Evolutionary conservation across 2,113 vertebrate genomes (phyloP).

Genomic region (Saguinus imperator): DNA sequence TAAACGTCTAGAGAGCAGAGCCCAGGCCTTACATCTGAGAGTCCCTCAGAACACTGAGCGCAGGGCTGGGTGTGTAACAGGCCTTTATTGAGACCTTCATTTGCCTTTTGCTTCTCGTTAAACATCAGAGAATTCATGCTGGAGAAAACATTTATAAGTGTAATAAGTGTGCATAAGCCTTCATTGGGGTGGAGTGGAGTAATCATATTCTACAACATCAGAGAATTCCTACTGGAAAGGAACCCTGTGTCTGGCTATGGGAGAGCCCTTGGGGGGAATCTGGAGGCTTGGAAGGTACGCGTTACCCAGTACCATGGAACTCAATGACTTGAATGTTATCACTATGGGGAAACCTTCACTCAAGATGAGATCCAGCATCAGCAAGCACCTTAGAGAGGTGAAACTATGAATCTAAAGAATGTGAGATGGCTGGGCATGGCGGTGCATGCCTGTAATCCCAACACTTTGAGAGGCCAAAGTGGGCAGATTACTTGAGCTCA

Average conservation of each 20-base stretch:
- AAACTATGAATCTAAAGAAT: neutral
- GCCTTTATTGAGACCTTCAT: neutral
- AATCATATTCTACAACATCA: neutral
- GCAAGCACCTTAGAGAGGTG: neutral
- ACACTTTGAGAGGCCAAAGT: neutral
- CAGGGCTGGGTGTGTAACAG: neutral
- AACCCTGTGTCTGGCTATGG: neutral
- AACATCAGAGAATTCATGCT: conserved; percentile 9
- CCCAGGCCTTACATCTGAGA: neutral
- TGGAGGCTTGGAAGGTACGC: neutral
- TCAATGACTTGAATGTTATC: neutral
- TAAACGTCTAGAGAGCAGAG: neutral
- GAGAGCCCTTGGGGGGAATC: neutral
- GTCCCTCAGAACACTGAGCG: neutral
- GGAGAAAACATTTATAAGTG: neutral
- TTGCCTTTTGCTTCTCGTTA: conserved; percentile 25
- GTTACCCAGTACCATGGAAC: neutral
- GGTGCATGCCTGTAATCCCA: neutral
- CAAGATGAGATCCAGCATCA: neutral
- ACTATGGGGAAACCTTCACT: neutral
- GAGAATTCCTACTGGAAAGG: conserved; percentile 48
- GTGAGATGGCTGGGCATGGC: too few relatives aligned
- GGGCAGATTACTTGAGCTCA: neutral
- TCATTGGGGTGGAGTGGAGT: conserved; percentile 44
- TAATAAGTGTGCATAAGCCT: neutral